Conservation (phyloP, 2,113 vertebrate genomes). For the Hiodon alosoides region DNA sequence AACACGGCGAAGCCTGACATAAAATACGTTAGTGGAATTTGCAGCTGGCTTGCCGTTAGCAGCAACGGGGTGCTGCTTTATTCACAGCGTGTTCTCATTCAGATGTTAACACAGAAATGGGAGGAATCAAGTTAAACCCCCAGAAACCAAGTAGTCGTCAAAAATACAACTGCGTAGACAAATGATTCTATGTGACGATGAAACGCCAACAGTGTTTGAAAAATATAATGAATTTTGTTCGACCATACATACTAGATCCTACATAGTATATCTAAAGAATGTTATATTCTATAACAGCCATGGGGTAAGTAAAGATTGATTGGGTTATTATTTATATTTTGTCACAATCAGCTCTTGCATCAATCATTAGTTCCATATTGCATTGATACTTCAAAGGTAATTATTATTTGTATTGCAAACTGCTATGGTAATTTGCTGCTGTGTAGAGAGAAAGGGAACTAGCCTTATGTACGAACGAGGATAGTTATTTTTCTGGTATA, state of each 20-base stretch:
- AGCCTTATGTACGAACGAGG: background rate
- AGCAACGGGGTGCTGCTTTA: background rate
- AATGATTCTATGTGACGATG: background rate
- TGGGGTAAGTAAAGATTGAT: background rate
- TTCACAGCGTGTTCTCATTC: background rate
- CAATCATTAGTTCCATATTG: background rate
- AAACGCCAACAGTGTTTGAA: background rate
- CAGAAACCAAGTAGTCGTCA: background rate
- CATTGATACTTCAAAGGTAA: slow-evolving; percentile 2
- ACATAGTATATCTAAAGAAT: too few relatives aligned
- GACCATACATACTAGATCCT: background rate
- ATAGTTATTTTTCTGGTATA: background rate
- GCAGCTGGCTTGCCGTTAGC: background rate
- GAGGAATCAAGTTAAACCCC: background rate
- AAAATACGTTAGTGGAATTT: background rate
- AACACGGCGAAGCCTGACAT: background rate
- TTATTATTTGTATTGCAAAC: slow-evolving; percentile 3
- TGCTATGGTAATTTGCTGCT: background rate
- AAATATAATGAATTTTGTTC: background rate
- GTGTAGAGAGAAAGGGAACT: background rate
- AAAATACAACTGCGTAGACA: background rate
- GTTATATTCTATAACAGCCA: background rate
- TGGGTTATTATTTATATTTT: background rate
- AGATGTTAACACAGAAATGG: background rate
- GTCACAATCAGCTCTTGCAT: background rate